Conservation (phyloP, 2,797 vertebrate species). For the Buphagus erythrorhynchus region DNA sequence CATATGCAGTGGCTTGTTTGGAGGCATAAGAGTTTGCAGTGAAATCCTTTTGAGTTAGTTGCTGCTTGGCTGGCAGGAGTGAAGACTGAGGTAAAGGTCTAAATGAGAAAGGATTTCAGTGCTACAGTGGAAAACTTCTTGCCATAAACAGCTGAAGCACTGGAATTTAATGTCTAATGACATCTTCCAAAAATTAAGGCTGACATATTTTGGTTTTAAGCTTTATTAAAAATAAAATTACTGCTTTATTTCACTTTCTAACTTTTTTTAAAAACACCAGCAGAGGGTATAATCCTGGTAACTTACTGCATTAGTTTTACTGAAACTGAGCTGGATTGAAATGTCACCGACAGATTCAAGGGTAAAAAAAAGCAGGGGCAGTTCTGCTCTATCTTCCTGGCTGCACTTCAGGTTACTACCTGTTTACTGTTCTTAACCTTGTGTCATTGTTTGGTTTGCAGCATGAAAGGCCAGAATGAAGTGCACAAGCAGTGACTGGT, state of each 20-base stretch:
- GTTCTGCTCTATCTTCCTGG: neutral
- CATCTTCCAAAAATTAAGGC: neutral
- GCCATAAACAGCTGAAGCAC: neutral
- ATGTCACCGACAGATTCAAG: neutral
- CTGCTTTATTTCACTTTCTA: neutral
- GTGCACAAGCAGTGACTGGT: neutral
- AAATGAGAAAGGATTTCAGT: neutral
- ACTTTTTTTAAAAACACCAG: neutral
- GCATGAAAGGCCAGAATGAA: neutral
- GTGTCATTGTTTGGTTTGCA: neutral
- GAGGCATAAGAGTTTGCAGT: neutral
- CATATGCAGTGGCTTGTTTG: neutral
- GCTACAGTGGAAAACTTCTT: neutral
- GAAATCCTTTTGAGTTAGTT: neutral
- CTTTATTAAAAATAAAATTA: neutral
- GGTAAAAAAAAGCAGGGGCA: fast-evolving
- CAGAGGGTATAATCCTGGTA: neutral
- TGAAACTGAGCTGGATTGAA: neutral
- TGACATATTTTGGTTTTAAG: neutral
- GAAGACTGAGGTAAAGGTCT: neutral
- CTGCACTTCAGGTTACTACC: neutral
- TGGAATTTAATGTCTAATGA: neutral
- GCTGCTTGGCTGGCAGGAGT: neutral
- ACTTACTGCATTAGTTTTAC: neutral
- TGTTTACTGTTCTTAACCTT: neutral